Evolutionary conservation across 2,888 invertebrate genomes (phyloP), one percentile per base, ranked within the genome.

Genomic region (Acrobeloides nanus): DNA sequence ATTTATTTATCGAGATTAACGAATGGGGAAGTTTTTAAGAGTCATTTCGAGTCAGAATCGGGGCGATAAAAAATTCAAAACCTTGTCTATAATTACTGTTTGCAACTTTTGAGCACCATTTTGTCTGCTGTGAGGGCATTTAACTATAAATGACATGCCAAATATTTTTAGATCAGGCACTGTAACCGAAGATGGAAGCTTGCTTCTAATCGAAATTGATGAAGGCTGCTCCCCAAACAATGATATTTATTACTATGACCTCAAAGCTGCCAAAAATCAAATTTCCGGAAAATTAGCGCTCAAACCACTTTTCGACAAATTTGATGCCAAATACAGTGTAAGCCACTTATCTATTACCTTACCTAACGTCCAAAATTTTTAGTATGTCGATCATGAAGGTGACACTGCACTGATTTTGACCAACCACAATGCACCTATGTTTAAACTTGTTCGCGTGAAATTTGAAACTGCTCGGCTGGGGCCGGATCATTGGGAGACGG

Each of bases 271-370:
- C 8, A 46, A 66, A 6, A 57, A 74, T 40, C 74, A 75, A 38
- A 46, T 67, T 24, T 52, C 51, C 69, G 76, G 81, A 12, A 79
- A 82, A 47, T 81, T 90, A 52, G 77, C 81, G 7, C 81, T 89
- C 45, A 84, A 82, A 42, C 84, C 86, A 74, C 81, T 95, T 58
- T 84, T 93, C 44, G 83, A 84, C 68, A 84, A 86, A 75, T 85
- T 90, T 74, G 89, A 90, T 76, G 87, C 89, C 1, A 90, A 90
- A 76, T 93, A 87, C 76, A 86, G 89, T 79, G 89, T 88, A 72
- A 27, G 46, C 27, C 32, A 12, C 4, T 34, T 25, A 73, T 75
- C 71, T 33, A 31, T 32, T 18, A 8, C 10, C 32, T 17, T 20
- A 47, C 37, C 6, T 57, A 27, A n/a, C 15, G 25, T 26, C n/a